These are phyloP conservation scores for Elysia chlorotica DNA, from an alignment of 1,140 invertebrate genomes.

Conservation along the genomic window DNA sequence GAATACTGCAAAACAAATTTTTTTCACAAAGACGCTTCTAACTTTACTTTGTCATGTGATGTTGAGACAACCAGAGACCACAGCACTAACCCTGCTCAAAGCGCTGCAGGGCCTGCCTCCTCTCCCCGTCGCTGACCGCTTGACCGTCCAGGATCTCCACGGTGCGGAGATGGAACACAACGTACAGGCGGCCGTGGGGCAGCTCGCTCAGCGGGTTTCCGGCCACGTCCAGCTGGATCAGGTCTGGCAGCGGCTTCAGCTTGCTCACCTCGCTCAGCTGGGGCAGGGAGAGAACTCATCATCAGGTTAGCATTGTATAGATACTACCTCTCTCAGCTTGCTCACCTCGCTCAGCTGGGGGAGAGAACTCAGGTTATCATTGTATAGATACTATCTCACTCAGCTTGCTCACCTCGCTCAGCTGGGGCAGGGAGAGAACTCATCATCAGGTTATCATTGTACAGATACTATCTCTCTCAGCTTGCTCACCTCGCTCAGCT, in stretches of 20 bases:
- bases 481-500: too few relatives aligned
- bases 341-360: too few relatives aligned
- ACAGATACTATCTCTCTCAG: too few relatives aligned
- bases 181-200: conserved; percentile 50
- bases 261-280: conserved; percentile 57
- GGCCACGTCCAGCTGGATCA: conserved; percentile 50
- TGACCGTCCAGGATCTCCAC: conserved; percentile 54
- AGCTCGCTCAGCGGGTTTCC: conserved; percentile 55
- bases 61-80: background rate
- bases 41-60: background rate
- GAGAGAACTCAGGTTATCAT: too few relatives aligned
- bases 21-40: background rate
- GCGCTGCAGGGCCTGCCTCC: conserved; percentile 45
- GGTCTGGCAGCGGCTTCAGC: conserved; percentile 52
- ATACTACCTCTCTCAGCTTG: too few relatives aligned
- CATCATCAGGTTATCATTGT: too few relatives aligned
- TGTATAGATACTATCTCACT: too few relatives aligned
- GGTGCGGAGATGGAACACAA: conserved; percentile 56
- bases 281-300: too few relatives aligned
- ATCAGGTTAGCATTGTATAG: too few relatives aligned
- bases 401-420: too few relatives aligned
- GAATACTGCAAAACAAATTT: background rate
- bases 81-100: conserved; percentile 53
- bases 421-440: too few relatives aligned
- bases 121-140: conserved; percentile 41